Conservation (phyloP, 2,888 invertebrate genomes). For the Carcina quercana region DNA sequence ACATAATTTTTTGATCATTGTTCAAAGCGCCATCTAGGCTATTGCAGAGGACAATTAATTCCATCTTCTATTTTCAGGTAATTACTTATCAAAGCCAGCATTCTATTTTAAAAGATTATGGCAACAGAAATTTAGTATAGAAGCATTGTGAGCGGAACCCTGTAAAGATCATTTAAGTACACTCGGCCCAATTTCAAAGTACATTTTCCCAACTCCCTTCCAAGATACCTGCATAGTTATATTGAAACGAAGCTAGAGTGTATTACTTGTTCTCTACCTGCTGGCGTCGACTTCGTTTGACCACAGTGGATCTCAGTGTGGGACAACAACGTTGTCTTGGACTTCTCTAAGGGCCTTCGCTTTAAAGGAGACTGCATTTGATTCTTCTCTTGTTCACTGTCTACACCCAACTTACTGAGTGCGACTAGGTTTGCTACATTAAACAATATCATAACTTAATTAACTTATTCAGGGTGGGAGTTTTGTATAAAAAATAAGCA, state of each 20-base stretch:
- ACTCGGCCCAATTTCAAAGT: too few relatives aligned
- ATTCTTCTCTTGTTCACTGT: conserved; percentile 60
- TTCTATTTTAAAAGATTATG: too few relatives aligned
- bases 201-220: too few relatives aligned
- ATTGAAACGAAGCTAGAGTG: conserved; percentile 71
- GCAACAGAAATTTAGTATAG: too few relatives aligned
- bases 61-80: too few relatives aligned
- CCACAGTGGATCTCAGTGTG: conserved; percentile 67
- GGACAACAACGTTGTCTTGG: conserved; percentile 67
- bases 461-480: conserved; percentile 19
- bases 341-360: conserved; percentile 64
- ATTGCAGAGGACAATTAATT: too few relatives aligned
- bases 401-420: conserved; percentile 71
- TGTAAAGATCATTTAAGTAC: too few relatives aligned
- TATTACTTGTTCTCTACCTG: conserved; percentile 60
- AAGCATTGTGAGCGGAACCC: too few relatives aligned
- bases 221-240: conserved; percentile 31
- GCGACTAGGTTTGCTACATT: conserved; percentile 70
- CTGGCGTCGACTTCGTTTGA: conserved; percentile 59
- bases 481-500: conserved; percentile 34
- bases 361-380: conserved; percentile 62
- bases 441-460: conserved; percentile 27
- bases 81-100: too few relatives aligned
- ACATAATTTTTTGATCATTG: too few relatives aligned
- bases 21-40: too few relatives aligned